Evolutionary conservation across 2,888 invertebrate genomes (phyloP).

Genomic region (Brachynemurus nebulosus): DNA sequence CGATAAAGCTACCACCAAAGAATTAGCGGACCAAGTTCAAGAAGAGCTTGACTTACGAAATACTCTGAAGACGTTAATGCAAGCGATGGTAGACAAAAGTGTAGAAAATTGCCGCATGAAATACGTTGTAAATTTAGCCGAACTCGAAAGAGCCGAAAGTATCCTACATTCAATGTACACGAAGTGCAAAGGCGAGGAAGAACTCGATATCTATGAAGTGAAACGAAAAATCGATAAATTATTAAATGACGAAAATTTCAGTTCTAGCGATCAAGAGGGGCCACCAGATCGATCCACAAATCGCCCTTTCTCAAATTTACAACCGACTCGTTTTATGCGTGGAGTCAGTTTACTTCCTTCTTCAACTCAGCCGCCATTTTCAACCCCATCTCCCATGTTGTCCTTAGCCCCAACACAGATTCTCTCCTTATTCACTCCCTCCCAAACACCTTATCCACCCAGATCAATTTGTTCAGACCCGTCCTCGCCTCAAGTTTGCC

Average conservation of each 20-base stretch:
- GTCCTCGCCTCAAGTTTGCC: conserved; percentile 12
- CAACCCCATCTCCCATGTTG: not conserved
- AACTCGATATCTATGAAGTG: conserved; percentile 26
- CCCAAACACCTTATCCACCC: conserved; percentile 18
- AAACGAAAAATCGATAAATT: conserved; percentile 23
- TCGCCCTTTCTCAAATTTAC: conserved; percentile 4
- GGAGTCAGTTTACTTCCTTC: conserved; percentile 20
- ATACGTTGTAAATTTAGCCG: conserved; percentile 31
- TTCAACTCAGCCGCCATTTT: conserved; percentile 18
- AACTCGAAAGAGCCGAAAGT: conserved; percentile 35
- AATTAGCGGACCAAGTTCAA: conserved; percentile 10
- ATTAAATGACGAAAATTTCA: conserved; percentile 7
- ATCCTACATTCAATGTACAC: conserved; percentile 32
- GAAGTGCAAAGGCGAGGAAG: conserved; percentile 28
- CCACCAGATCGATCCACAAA: not conserved
- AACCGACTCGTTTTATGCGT: conserved; percentile 9
- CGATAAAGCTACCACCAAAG: conserved; percentile 14
- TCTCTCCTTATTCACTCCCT: conserved; percentile 15
- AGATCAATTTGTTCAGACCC: conserved; percentile 20
- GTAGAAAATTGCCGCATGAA: conserved; percentile 33
- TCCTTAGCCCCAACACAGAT: not conserved
- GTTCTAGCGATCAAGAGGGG: not conserved
- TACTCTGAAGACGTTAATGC: conserved; percentile 29
- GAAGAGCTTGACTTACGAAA: conserved; percentile 21
- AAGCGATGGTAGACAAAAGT: conserved; percentile 32